These are phyloP conservation scores for Rhinoderma darwinii DNA, from an alignment of 2,113 vertebrate species.

Conservation along the genomic window DNA sequence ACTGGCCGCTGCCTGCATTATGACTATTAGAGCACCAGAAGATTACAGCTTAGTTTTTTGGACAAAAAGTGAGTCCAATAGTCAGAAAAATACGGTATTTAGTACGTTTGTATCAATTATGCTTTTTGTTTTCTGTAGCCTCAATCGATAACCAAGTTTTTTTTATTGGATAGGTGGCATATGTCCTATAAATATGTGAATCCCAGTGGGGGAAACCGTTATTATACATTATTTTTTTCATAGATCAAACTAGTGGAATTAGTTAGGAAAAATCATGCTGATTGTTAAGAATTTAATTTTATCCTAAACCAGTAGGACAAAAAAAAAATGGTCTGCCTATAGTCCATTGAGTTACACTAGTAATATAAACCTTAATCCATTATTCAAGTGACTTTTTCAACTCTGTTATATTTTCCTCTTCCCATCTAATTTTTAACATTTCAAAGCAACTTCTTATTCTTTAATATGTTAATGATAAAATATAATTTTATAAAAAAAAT, in stretches of 20 bases:
- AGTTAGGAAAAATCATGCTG: background rate
- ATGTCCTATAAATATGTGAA: background rate
- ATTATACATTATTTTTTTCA: too few relatives aligned
- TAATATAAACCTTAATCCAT: background rate
- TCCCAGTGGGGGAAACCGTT: too few relatives aligned
- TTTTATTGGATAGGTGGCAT: background rate
- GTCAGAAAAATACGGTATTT: too few relatives aligned
- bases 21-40: too few relatives aligned
- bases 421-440: too few relatives aligned
- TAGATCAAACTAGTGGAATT: background rate
- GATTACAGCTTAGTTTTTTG: too few relatives aligned
- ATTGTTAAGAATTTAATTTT: background rate
- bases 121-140: background rate
- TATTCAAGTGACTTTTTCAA: background rate
- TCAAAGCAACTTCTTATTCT: background rate
- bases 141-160: background rate
- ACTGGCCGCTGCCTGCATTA: too few relatives aligned
- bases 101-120: background rate
- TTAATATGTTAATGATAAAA: background rate
- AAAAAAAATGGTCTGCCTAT: background rate
- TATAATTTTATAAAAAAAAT: background rate
- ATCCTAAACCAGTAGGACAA: background rate
- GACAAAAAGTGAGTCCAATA: too few relatives aligned
- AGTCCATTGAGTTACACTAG: background rate
- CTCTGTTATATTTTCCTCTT: too few relatives aligned